Percentiles rank a stretch among this genome's conserved stretches.
Conservation (phyloP, 1,140 invertebrate genomes). For the Hyles vespertilio region DNA sequence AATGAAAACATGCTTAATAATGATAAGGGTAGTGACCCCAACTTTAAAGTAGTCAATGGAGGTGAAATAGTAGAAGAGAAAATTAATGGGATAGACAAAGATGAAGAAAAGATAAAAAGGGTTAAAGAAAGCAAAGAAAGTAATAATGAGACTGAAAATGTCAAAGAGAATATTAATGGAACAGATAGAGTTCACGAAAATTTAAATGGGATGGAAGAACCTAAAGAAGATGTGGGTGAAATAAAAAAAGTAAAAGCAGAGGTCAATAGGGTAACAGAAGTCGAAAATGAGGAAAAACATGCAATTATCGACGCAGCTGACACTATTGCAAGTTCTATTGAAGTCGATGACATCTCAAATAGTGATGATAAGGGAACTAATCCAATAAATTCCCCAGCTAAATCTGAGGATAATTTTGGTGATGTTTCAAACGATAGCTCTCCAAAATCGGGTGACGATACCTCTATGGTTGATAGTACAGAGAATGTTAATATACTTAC, state of each 20-base stretch:
- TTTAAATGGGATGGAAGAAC: too few relatives aligned
- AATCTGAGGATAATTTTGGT: slow-evolving; percentile 64
- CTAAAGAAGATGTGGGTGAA: too few relatives aligned
- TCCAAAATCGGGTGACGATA: slow-evolving; percentile 41
- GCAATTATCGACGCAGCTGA: too few relatives aligned
- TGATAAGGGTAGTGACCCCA: slow-evolving; percentile 33
- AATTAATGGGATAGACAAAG: not conserved
- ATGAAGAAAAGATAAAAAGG: not conserved
- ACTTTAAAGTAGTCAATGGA: too few relatives aligned
- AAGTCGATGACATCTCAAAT: slow-evolving; percentile 4
- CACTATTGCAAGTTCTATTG: not conserved
- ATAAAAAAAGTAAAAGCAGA: too few relatives aligned
- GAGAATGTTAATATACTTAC: slow-evolving; percentile 18
- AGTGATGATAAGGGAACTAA: slow-evolving; percentile 31
- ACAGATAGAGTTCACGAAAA: too few relatives aligned
- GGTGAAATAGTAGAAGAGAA: slow-evolving; percentile 15
- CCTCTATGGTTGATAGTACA: slow-evolving; percentile 14
- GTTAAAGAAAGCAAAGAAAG: too few relatives aligned
- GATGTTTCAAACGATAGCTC: slow-evolving; percentile 61
- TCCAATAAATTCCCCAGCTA: slow-evolving; percentile 44
- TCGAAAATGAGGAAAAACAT: too few relatives aligned
- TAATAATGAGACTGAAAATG: too few relatives aligned
- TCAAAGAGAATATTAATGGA: too few relatives aligned
- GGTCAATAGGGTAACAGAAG: too few relatives aligned
- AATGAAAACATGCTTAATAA: slow-evolving; percentile 60